phyloP scores from a whole-genome alignment of 2,797 vertebrate genomes.

The Aythya fuligula region DNA sequence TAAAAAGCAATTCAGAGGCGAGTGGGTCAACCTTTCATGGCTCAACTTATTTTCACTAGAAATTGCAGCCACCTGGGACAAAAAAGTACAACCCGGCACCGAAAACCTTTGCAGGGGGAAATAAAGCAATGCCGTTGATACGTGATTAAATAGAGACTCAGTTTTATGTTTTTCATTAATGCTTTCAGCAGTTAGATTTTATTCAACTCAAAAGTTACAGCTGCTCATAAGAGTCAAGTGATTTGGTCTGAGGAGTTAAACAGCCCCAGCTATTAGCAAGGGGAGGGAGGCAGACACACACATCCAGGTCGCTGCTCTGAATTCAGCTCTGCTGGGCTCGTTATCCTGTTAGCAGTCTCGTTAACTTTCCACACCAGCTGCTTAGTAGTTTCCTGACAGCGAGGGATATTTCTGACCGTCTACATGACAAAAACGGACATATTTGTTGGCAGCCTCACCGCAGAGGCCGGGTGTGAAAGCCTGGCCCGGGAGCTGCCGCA shows the following conservation, averaged over 20 bases:
- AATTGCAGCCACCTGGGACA: slow-evolving; percentile 43
- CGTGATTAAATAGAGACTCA: neutral
- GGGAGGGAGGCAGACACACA: neutral
- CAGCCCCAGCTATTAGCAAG: neutral
- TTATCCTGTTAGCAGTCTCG: neutral
- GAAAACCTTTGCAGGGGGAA: neutral
- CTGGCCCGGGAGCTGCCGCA: neutral
- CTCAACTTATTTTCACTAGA: slow-evolving; percentile 49
- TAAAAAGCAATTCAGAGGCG: slow-evolving; percentile 46
- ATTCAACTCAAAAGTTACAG: slow-evolving; percentile 42
- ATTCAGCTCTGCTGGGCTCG: neutral
- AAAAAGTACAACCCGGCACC: slow-evolving; percentile 19
- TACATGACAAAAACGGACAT: neutral
- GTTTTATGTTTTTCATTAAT: slow-evolving; percentile 33
- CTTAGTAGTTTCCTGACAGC: neutral
- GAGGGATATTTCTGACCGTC: neutral
- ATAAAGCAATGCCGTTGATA: slow-evolving; percentile 29
- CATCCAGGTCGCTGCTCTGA: neutral
- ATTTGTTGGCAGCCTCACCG: neutral
- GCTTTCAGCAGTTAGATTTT: slow-evolving; percentile 11
- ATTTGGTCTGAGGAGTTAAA: slow-evolving; percentile 35
- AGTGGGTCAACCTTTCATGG: slow-evolving; percentile 47
- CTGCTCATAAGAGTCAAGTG: neutral
- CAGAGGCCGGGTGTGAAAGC: neutral
- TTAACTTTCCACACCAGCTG: neutral